phyloP scores from a whole-genome alignment of 2,797 vertebrate species.

The Mormyrus hasselquistii region DNA sequence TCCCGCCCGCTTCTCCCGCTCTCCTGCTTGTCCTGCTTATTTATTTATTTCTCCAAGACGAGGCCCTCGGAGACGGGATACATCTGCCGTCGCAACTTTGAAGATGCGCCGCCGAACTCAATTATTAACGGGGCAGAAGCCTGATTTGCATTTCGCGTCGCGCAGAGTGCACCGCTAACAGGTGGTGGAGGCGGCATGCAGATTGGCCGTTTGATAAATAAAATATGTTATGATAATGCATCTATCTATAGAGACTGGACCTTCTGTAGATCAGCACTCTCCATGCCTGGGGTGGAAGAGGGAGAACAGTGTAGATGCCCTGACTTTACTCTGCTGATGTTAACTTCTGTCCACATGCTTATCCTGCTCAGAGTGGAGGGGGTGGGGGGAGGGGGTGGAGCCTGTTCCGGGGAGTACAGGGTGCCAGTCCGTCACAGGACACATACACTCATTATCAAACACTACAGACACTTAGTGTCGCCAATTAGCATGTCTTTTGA shows the following conservation, averaged over 20 bases:
- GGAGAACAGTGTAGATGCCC: slow-evolving; percentile 25
- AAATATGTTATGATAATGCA: slow-evolving; percentile 66
- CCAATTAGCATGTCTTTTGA: neutral
- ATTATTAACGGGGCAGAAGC: slow-evolving; percentile 54
- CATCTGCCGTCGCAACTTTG: slow-evolving; percentile 68
- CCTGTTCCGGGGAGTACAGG: neutral
- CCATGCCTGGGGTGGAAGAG: slow-evolving; percentile 30
- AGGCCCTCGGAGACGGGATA: slow-evolving; percentile 60
- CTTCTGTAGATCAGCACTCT: slow-evolving; percentile 45
- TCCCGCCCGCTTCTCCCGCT: slow-evolving; percentile 43
- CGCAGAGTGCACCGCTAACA: slow-evolving; percentile 58
- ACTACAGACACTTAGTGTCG: neutral
- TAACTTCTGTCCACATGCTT: neutral
- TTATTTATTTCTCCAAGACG: slow-evolving; percentile 65
- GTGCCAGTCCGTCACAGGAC: neutral
- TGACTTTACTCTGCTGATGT: neutral
- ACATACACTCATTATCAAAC: neutral
- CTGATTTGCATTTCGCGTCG: slow-evolving; percentile 59
- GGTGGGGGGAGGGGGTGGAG: neutral
- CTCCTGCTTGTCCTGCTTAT: slow-evolving; percentile 58
- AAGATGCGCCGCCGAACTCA: slow-evolving; percentile 59
- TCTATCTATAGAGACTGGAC: slow-evolving; percentile 42
- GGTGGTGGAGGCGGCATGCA: slow-evolving; percentile 52
- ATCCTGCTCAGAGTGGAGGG: neutral
- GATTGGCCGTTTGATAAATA: slow-evolving; percentile 61